Evolutionary conservation across 1,140 invertebrate genomes (phyloP).

Genomic region (Anthonomus grandis): DNA sequence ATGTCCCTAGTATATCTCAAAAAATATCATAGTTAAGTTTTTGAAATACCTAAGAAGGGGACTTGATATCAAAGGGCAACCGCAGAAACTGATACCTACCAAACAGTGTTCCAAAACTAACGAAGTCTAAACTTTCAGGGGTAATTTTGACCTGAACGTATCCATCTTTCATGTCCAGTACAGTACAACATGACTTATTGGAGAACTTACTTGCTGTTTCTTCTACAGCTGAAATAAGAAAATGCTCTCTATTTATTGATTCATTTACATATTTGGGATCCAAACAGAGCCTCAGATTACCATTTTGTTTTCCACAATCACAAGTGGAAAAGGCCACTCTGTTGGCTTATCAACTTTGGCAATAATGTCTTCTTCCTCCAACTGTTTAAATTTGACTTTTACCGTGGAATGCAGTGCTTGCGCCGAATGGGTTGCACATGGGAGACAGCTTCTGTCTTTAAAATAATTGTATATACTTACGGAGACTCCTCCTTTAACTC

Average conservation of each 20-base stretch:
- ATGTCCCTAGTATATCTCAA: constrained; percentile 34
- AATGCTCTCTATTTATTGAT: constrained; percentile 29
- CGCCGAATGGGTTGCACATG: too few species aligned
- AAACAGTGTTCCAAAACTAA: constrained; percentile 25
- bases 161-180: constrained; percentile 33
- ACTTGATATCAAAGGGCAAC: constrained; percentile 35
- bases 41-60: constrained; percentile 38
- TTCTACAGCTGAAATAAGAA: constrained; percentile 33
- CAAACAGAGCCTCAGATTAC: background rate
- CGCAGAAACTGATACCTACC: constrained; percentile 33
- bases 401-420: too few species aligned
- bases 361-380: too few species aligned
- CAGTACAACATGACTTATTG: constrained; percentile 30
- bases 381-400: too few species aligned
- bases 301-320: constrained; percentile 11
- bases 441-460: too few species aligned
- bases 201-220: constrained; percentile 23
- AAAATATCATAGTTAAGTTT: constrained; percentile 32
- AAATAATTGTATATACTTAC: too few species aligned
- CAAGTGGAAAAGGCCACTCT: too few species aligned
- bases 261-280: constrained; percentile 32
- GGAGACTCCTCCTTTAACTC: too few species aligned
- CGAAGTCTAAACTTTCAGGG: constrained; percentile 28
- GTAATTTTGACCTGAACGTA: constrained; percentile 33
- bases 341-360: too few species aligned